phyloP scores from a whole-genome alignment of 2,113 vertebrate species.

The Ellobius talpinus region DNA sequence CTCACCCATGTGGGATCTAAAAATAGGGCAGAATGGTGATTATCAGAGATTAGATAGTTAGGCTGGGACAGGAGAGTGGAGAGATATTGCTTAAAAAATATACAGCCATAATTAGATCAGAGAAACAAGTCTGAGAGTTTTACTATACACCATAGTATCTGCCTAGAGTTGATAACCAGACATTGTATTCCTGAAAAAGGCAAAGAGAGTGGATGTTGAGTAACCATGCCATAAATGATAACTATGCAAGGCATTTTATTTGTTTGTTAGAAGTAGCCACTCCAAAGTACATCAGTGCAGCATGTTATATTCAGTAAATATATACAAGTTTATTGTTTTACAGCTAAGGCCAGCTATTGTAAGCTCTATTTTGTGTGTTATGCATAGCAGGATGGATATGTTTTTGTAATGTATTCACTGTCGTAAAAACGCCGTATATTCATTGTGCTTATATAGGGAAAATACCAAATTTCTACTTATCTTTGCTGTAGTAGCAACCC shows the following conservation, averaged over 20 bases:
- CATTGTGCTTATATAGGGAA: neutral
- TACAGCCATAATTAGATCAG: neutral
- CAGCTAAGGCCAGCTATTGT: neutral
- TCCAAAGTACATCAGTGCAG: neutral
- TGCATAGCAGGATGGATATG: neutral
- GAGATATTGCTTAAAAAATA: neutral
- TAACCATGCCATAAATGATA: neutral
- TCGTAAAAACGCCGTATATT: neutral
- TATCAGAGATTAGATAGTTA: neutral
- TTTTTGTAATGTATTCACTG: neutral
- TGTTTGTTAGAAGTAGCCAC: neutral
- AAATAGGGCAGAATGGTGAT: neutral
- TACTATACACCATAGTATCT: neutral
- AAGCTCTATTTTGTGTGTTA: neutral
- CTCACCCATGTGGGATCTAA: neutral
- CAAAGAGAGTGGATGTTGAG: neutral
- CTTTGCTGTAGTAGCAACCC: neutral
- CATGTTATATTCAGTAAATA: neutral
- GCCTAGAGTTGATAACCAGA: neutral
- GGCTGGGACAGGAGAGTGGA: neutral
- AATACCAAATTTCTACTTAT: neutral
- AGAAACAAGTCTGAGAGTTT: neutral
- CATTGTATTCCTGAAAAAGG: neutral
- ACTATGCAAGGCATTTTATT: neutral
- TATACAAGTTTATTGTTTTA: neutral